A percentile compares a stretch with the other conserved stretches of the same genome.
phyloP scores from a whole-genome alignment of 2,113 vertebrate genomes.

The Ciconia stormi region DNA sequence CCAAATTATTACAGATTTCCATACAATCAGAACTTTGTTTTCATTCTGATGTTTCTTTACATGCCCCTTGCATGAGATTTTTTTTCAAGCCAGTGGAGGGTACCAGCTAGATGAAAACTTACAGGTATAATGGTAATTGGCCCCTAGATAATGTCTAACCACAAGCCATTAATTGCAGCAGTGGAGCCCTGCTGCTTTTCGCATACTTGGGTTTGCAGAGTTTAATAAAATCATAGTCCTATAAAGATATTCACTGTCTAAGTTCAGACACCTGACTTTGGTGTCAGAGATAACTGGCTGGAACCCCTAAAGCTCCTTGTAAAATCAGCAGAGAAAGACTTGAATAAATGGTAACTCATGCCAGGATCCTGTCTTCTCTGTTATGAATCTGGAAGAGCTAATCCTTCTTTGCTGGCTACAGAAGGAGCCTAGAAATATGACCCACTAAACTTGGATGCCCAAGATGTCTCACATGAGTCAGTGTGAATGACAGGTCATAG shows the following conservation, averaged over 20 bases:
- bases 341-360: not conserved
- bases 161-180: not conserved
- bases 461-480: not conserved
- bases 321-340: not conserved
- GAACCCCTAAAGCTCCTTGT: not conserved
- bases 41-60: not conserved
- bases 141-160: not conserved
- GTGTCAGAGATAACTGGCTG: not conserved
- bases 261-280: not conserved
- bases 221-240: not conserved
- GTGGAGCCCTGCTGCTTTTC: not conserved
- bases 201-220: not conserved
- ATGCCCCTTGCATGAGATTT: not conserved
- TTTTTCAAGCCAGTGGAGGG: not conserved
- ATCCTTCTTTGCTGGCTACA: not conserved
- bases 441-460: conserved; percentile 17
- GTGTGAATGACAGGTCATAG: not conserved
- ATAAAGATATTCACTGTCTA: not conserved
- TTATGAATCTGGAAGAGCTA: not conserved
- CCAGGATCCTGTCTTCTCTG: not conserved
- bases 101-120: not conserved
- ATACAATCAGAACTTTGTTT: not conserved
- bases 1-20: not conserved
- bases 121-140: not conserved
- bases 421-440: not conserved